phyloP scores from a whole-genome alignment of 2,797 vertebrate genomes.

The Knipowitschia caucasica region DNA sequence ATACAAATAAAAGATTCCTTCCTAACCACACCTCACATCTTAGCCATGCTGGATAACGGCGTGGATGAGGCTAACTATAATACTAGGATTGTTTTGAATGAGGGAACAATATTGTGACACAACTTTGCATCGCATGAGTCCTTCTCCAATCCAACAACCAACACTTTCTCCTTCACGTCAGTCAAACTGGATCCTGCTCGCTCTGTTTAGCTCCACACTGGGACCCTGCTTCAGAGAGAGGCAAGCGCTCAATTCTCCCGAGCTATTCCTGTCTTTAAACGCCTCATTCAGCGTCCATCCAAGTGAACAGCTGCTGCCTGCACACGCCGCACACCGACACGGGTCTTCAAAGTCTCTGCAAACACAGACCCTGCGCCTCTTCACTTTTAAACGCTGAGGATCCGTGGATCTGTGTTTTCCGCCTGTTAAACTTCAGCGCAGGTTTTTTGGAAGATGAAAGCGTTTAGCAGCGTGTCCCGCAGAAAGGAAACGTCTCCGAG shows the following conservation, averaged over 20 bases:
- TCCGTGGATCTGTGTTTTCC: no score
- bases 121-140: no score
- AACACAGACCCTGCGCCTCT: neutral
- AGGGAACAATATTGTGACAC: no score
- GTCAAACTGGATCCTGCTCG: neutral
- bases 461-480: conserved; percentile 36
- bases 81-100: no score
- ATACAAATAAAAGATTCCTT: no score
- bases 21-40: no score
- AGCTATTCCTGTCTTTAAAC: conserved; percentile 32
- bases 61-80: no score
- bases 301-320: conserved; percentile 40
- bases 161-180: neutral
- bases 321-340: conserved; percentile 23
- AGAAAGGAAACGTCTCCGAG: conserved; percentile 32
- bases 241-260: conserved; percentile 10
- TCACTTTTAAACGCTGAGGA: conserved; percentile 5
- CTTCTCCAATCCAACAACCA: no score
- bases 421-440: conserved; percentile 34
- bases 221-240: conserved; percentile 14
- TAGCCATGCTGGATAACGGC: no score
- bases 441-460: conserved; percentile 48
- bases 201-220: conserved; percentile 8
- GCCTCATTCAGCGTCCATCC: conserved; percentile 21
- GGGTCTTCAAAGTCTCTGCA: conserved; percentile 2